A percentile compares a stretch with the other conserved stretches of the same genome.
Evolutionary conservation across 2,888 invertebrate genomes (phyloP).

Genomic region (Acanthopleura granulata): DNA sequence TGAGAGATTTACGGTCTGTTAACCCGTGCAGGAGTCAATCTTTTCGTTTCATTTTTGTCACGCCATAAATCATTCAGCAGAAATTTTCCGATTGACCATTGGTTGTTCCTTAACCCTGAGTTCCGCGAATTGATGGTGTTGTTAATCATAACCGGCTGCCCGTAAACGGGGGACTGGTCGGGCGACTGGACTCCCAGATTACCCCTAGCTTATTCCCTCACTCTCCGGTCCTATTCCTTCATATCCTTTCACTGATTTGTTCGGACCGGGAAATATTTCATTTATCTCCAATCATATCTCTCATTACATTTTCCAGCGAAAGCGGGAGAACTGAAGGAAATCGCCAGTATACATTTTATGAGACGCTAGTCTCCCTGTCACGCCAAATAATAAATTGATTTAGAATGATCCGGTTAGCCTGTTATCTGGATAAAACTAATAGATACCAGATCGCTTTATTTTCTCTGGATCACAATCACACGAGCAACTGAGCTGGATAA

Average conservation of each 20-base stretch:
- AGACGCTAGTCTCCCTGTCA: background rate
- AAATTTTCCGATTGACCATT: background rate
- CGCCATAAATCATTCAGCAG: conserved; percentile 2
- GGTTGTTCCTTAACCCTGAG: background rate
- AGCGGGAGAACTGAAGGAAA: background rate
- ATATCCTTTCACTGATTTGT: background rate
- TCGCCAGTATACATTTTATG: background rate
- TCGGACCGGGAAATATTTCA: background rate
- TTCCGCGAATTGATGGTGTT: background rate
- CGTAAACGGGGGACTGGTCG: background rate
- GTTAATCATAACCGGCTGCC: background rate
- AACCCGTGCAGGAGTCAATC: conserved; percentile 8
- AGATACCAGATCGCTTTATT: too few relatives aligned
- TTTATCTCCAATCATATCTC: background rate
- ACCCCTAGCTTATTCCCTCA: background rate
- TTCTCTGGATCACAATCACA: too few relatives aligned
- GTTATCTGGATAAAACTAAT: too few relatives aligned
- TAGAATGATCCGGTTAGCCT: background rate
- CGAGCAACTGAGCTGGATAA: too few relatives aligned
- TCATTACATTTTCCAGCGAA: too few relatives aligned
- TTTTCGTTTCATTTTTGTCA: conserved; percentile 6
- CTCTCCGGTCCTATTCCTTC: background rate
- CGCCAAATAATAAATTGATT: background rate
- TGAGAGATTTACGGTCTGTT: conserved; percentile 1
- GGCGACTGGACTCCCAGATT: background rate